A percentile compares a stretch with the other conserved stretches of the same genome.
Conservation (phyloP, 2,797 vertebrate species). For the Sebastes matsubarae region DNA sequence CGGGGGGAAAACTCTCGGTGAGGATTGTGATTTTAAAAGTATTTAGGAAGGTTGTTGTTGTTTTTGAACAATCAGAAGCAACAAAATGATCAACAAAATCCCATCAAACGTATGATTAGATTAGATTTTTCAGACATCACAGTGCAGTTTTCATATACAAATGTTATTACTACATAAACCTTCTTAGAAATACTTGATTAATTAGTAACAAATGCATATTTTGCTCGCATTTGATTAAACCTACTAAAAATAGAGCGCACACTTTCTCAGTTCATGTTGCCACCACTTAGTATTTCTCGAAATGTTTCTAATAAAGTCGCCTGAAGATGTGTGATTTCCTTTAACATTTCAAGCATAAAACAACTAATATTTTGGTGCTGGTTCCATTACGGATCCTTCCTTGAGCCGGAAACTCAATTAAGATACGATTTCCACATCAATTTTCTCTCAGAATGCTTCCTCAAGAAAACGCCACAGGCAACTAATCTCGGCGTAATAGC, state of each 20-base stretch:
- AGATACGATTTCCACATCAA: constrained; percentile 69
- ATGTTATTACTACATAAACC: background rate
- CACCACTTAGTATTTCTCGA: constrained; percentile 11
- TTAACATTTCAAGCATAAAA: constrained; percentile 48
- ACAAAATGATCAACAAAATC: background rate
- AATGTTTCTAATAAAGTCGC: constrained; percentile 29
- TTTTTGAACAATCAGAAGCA: background rate
- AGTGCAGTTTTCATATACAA: background rate
- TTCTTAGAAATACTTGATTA: background rate
- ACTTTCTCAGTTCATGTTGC: background rate
- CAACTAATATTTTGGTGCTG: constrained; percentile 39
- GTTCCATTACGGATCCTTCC: constrained; percentile 53
- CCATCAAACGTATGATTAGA: background rate
- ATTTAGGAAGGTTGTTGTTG: constrained; percentile 2
- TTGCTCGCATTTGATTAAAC: background rate
- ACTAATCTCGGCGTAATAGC: constrained; percentile 66
- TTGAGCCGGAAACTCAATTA: constrained; percentile 75
- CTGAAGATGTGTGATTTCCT: constrained; percentile 36
- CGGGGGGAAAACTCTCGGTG: background rate
- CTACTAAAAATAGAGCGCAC: background rate
- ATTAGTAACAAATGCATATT: background rate
- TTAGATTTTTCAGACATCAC: background rate
- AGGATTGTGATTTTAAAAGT: background rate
- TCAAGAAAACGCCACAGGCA: constrained; percentile 67
- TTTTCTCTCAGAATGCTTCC: constrained; percentile 70